Base-by-base conservation (phyloP, 2,888 invertebrate genomes). In the Psylliodes chrysocephalus region DNA sequence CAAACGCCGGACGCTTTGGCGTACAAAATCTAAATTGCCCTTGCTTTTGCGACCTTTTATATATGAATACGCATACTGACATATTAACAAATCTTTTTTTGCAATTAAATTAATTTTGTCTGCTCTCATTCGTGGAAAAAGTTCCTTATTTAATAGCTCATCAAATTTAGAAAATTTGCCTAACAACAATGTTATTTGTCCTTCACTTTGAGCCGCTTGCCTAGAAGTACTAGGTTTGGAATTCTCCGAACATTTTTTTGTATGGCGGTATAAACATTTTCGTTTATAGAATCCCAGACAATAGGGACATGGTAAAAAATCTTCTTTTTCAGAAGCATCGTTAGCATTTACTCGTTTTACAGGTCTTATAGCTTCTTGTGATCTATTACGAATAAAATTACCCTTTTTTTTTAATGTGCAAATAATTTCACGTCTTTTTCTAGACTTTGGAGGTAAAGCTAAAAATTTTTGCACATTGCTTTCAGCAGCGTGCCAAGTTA, bases 21-120 rank as follows among this genome's bases (percentile, higher is more conserved):
- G 49, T 7, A 67, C 69, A 0, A 68, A 52, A 59, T 70, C 69
- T 1, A 72, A 17, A 60, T 72, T 69, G 7, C 70, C 70, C 61
- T 70, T 72, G 51, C 66, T 71, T 63, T 51, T 19, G 18, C 70
- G 33, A 10, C 68, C 72, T 62, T 72, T 72, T 51, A 71, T 19
- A 44, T 69, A 72, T 1, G 70, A 72, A 53, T 66, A 71, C 3
- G 55, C 72, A 47, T 69, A 72, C 5, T 55, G 12, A 30, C 70
- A 70, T 33, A 69, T 72, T 10, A 69, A 42, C n/a, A 46, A 25
- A 54, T 70, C 68, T 54, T 61, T 69, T 63, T 67, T 71, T 7
- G 57, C 71, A 33, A 63, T 55, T 6, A 68, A 19, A 44, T 22
- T 54, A 30, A 33, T 33, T 7, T 33, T 10, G 10, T 33, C 33